Evolutionary conservation across 2,888 invertebrate genomes (phyloP).

Genomic region (Deilephila elpenor): DNA sequence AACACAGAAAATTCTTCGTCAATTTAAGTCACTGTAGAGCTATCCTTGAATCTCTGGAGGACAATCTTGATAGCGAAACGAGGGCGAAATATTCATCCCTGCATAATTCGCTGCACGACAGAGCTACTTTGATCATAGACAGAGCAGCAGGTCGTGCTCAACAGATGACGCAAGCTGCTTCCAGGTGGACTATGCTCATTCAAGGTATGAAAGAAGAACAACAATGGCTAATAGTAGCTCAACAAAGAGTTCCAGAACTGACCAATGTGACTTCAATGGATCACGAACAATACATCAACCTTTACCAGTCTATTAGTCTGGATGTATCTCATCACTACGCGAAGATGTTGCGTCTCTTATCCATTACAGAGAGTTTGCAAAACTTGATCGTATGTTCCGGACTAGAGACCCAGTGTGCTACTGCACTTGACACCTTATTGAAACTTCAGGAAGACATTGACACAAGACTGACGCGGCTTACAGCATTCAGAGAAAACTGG

Average conservation of each 20-base stretch:
- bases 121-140: conserved; percentile 91
- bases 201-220: conserved; percentile 93
- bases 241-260: conserved; percentile 92
- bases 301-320: conserved; percentile 91
- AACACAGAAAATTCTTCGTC: conserved; percentile 94
- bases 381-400: conserved; percentile 90
- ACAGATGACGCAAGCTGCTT: conserved; percentile 93
- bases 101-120: conserved; percentile 90
- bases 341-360: conserved; percentile 89
- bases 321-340: conserved; percentile 93
- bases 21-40: conserved; percentile 94
- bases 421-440: conserved; percentile 88
- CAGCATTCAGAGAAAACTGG: conserved; percentile 92
- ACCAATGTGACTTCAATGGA: conserved; percentile 92
- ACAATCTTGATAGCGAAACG: conserved; percentile 92
- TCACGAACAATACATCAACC: conserved; percentile 92
- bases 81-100: conserved; percentile 88
- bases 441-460: conserved; percentile 91
- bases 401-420: conserved; percentile 89
- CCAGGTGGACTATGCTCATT: conserved; percentile 92
- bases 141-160: conserved; percentile 92
- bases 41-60: conserved; percentile 93
- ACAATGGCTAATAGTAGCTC: conserved; percentile 93
- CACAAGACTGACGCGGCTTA: conserved; percentile 87
- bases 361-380: conserved; percentile 89